Percentiles rank a stretch among this genome's conserved stretches.
Conservation (phyloP, 2,113 vertebrate species). For the Cephalopholis sonnerati region DNA sequence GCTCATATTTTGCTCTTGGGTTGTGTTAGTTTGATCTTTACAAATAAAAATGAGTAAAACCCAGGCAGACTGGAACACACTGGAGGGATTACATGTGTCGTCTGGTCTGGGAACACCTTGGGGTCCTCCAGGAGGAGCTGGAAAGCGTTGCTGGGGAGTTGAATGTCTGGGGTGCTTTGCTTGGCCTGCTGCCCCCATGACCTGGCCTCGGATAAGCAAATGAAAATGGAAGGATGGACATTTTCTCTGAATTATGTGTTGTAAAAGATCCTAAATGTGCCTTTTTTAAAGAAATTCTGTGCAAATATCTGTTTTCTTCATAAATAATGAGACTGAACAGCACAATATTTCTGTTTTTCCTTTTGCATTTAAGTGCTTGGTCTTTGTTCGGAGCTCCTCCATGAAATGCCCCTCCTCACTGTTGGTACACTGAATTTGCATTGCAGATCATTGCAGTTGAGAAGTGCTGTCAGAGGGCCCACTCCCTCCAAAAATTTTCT, state of each 20-base stretch:
- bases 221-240: too few relatives aligned
- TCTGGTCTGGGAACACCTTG: too few relatives aligned
- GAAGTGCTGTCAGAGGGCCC: constrained; percentile 12
- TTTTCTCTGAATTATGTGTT: neutral
- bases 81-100: too few relatives aligned
- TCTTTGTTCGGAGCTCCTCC: constrained; percentile 42
- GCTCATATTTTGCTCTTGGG: neutral
- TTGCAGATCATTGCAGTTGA: constrained; percentile 70
- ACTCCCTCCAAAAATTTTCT: constrained; percentile 33
- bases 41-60: neutral
- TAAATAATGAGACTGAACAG: neutral
- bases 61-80: too few relatives aligned
- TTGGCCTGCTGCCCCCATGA: too few relatives aligned
- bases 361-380: constrained; percentile 34
- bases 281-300: neutral
- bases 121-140: too few relatives aligned
- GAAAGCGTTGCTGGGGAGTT: too few relatives aligned
- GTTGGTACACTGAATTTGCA: constrained; percentile 61
- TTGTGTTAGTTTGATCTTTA: neutral
- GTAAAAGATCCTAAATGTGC: neutral
- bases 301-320: neutral
- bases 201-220: too few relatives aligned
- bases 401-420: constrained; percentile 9
- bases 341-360: neutral
- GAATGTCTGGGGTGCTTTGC: too few relatives aligned